Base-by-base conservation (phyloP, 1,140 invertebrate species). In the Calliopsis andreniformis region DNA sequence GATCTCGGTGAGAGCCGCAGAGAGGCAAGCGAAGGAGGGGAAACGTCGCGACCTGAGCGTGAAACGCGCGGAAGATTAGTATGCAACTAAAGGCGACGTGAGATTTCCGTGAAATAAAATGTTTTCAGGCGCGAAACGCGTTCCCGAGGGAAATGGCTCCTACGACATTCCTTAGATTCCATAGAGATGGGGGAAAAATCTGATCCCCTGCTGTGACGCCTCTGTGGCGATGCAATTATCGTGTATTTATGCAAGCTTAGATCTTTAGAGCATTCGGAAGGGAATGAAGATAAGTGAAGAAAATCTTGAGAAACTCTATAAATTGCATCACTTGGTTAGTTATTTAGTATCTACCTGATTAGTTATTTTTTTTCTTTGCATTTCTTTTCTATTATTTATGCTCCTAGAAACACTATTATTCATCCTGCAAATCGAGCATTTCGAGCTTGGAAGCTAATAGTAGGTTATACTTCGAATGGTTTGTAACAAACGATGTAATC, bases 31-130 rank as follows among this genome's bases (percentile, higher is more conserved):
- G 7, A 16, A 3, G 20, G 4, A 3, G 39, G 5, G 28, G n/a
- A 47, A 66, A 66, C 7, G 42, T 28, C 42, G n/a, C 61, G 42
- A 20, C n/a, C n/a, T n/a, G n/a, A n/a, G n/a, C n/a, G n/a, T 63
- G 10, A 18, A 51, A 47, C 16, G 28, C 30, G 7, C 30, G n/a
- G 1, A 20, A 32, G 45, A 51, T 67, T 67, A 67, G 30, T 45
- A 18, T 16, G 47, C 45, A n/a, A 53, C n/a, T 23, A 49, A 45
- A 49, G 47, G 47, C 7, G 63, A 53, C 20, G 47, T 5, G 25
- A 25, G 43, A 35, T 53, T 53, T 67, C 47, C 10, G 16, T 2
- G 20, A 39, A 67, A 35, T 47, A 64, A 49, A 64, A 23, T 43
- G 43, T 1, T 49, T 49, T 10, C 5, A 16, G 42, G 32, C 43